Percentiles rank a stretch among this genome's conserved stretches.
phyloP scores from a whole-genome alignment of 2,888 invertebrate genomes.

The Himalopsyche kuldschensis region DNA sequence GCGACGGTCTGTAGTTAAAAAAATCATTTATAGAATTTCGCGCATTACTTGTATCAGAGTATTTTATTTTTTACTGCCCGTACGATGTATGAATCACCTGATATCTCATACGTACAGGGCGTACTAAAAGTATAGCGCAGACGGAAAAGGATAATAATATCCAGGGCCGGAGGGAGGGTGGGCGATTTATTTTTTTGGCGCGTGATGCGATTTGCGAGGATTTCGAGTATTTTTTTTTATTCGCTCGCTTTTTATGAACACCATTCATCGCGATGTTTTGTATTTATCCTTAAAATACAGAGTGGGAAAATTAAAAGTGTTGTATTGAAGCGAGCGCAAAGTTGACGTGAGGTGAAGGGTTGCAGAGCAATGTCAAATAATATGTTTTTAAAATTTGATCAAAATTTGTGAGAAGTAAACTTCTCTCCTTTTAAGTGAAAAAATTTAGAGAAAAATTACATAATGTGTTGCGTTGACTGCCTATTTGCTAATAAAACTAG shows the following conservation, averaged over 20 bases:
- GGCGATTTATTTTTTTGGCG: background rate
- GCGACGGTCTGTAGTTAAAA: background rate
- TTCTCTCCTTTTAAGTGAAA: too few species aligned
- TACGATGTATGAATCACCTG: background rate
- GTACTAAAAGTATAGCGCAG: background rate
- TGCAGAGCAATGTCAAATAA: too few species aligned
- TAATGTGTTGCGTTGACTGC: too few species aligned
- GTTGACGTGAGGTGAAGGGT: too few species aligned
- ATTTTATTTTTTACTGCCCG: background rate
- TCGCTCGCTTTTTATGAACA: background rate
- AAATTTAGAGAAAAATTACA: too few species aligned
- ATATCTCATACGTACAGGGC: background rate
- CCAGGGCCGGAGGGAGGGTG: background rate
- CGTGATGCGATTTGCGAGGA: background rate
- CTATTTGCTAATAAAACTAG: too few species aligned
- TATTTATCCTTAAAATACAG: background rate
- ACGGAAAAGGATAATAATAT: background rate
- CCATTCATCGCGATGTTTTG: background rate
- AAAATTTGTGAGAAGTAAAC: too few species aligned
- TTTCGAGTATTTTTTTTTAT: background rate
- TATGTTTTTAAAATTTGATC: too few species aligned
- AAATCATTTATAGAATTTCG: background rate
- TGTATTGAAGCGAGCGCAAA: too few species aligned
- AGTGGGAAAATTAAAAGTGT: background rate
- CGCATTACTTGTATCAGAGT: background rate